Base-by-base conservation (phyloP, 1,140 invertebrate genomes). In the Lepidurus arcticus region DNA sequence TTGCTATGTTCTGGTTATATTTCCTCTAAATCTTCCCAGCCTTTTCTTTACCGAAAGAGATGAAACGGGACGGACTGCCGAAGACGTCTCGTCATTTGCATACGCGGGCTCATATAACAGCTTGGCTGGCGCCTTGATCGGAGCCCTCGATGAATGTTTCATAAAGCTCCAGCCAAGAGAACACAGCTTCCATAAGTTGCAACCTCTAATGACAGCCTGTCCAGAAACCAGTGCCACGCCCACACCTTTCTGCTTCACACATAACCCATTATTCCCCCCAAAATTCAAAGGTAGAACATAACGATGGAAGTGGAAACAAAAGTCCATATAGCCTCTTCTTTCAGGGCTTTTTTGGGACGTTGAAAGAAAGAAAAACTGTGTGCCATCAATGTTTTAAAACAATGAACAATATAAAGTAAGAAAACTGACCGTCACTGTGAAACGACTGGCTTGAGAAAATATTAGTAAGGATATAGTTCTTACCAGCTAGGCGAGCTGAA, bases 1-100 rank as follows among this genome's bases (percentile, higher is more conserved):
- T 65, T 65, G 16, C 16, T 13, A 65, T 65, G 53, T 21, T 65
- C 16, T 65, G 53, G 53, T 65, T 16, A 65, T 65, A 21, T 65
- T 65, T 65, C 53, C 53, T 65, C 53, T 21, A 65, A 21, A 65
- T 65, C 45, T 47, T 47, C 7, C n/a, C 16, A 21, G 16, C 53
- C 53, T 65, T 65, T 65, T 16, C 9, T 9, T 65, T 47, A 47
- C 45, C 16, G 9, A 65, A 65, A 65, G 53, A 65, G 53, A 65
- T 65, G 53, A 21, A 65, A 11, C 53, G 53, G 16, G 16, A 47
- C 34, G 34, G 34, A 47, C 45, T 13, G 53, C 53, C 21, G 53
- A 65, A 65, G 53, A 65, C 53, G 53, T 65, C 53, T 65, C 53
- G 53, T 65, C 53, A 65, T 65, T 65, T 65, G 53, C 53, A 65